phyloP scores from a whole-genome alignment of 2,113 vertebrate species.

The Gobius niger region DNA sequence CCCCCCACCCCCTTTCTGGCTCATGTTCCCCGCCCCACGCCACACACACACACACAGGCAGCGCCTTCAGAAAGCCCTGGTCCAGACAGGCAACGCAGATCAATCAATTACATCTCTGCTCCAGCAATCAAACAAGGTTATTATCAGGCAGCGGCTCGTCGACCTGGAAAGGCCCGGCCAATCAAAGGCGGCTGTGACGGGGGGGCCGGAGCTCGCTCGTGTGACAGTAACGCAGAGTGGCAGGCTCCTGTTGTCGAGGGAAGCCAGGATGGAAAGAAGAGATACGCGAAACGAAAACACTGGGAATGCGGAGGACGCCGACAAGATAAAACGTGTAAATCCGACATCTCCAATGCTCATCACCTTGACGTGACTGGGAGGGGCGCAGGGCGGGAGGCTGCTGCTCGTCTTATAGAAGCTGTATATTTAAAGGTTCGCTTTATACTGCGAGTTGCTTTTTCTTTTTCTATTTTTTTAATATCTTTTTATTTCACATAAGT shows the following conservation, averaged over 20 bases:
- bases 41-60: constrained; percentile 32
- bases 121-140: constrained; percentile 84
- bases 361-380: constrained; percentile 38
- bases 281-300: constrained; percentile 31
- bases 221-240: constrained; percentile 80
- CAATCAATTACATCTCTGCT: constrained; percentile 82
- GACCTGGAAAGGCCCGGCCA: constrained; percentile 85
- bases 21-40: constrained; percentile 8
- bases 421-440: constrained; percentile 14
- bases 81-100: constrained; percentile 70
- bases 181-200: constrained; percentile 76
- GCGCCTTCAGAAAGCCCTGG: constrained; percentile 68
- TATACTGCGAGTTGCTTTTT: too few relatives aligned
- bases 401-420: not conserved
- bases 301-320: constrained; percentile 33
- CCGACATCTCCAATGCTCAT: constrained; percentile 31
- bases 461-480: too few relatives aligned
- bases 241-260: constrained; percentile 71
- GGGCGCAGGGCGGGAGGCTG: not conserved
- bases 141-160: constrained; percentile 80
- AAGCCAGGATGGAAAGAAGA: constrained; percentile 49
- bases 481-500: too few relatives aligned
- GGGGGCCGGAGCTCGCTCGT: constrained; percentile 73
- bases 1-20: not conserved
- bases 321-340: constrained; percentile 53